Percentiles rank a stretch among this genome's conserved stretches.
These are phyloP conservation scores for Drosophila saltans DNA, from an alignment of 1,140 invertebrate species.

Conservation along the genomic window DNA sequence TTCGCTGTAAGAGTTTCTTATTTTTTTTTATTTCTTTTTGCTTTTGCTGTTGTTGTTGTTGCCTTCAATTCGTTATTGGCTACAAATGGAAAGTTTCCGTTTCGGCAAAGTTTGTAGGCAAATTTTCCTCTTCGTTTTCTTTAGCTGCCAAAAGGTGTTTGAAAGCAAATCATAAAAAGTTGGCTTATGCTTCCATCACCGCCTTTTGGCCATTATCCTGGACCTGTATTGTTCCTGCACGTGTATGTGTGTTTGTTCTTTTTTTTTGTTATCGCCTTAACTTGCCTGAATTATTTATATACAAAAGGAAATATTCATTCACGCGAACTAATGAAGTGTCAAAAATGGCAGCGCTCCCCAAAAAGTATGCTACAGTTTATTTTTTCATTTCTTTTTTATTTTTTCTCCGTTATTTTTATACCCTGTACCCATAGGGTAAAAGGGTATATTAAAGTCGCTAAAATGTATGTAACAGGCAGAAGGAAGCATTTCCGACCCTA, in stretches of 20 bases:
- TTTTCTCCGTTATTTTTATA: no score
- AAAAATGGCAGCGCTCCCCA: conserved; percentile 64
- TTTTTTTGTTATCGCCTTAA: conserved; percentile 32
- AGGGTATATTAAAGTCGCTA: no score
- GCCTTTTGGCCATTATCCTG: conserved; percentile 16
- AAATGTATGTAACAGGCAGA: no score
- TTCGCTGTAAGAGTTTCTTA: conserved; percentile 27
- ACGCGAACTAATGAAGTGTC: conserved; percentile 75
- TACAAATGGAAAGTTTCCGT: conserved; percentile 37
- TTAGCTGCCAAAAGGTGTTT: conserved; percentile 50
- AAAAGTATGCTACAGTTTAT: conserved; percentile 65
- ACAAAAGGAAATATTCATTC: conserved; percentile 70
- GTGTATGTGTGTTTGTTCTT: background rate
- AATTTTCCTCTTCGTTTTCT: conserved; percentile 30
- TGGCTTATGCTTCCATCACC: conserved; percentile 22
- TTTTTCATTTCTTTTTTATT: background rate
- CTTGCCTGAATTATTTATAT: conserved; percentile 59
- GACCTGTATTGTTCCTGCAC: background rate
- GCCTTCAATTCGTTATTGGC: conserved; percentile 55
- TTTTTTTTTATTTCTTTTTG: background rate
- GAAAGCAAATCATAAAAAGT: conserved; percentile 65
- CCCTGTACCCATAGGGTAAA: no score
- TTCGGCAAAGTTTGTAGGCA: conserved; percentile 36
- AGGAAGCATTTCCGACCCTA: no score
- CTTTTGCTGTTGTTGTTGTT: background rate